These are phyloP conservation scores for Saturnia japonica DNA, from an alignment of 2,888 invertebrate genomes.

Conservation along the genomic window DNA sequence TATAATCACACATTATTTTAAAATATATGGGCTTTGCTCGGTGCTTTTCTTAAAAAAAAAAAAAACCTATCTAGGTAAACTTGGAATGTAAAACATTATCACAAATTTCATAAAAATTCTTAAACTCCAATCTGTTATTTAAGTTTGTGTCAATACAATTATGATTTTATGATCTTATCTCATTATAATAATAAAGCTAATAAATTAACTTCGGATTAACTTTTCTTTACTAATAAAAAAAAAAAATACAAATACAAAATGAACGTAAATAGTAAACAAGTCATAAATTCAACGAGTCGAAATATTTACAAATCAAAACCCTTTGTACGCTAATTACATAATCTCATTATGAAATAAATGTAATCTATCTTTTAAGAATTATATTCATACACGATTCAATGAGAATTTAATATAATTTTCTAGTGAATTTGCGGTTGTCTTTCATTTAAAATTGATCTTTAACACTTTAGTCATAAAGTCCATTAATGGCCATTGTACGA, in stretches of 20 bases:
- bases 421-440: constrained; percentile 37
- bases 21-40: too few species aligned
- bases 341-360: constrained; percentile 31
- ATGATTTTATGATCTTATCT: background rate
- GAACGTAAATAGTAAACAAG: constrained; percentile 29
- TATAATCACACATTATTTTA: too few species aligned
- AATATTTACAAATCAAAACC: constrained; percentile 57
- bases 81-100: too few species aligned
- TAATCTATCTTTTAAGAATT: constrained; percentile 53
- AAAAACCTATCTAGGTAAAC: too few species aligned
- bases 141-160: background rate
- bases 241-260: background rate
- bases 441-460: constrained; percentile 38
- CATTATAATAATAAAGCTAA: constrained; percentile 2
- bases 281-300: constrained; percentile 27
- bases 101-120: background rate
- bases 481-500: constrained; percentile 35
- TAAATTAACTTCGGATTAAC: background rate
- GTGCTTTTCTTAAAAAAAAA: too few species aligned
- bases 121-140: background rate
- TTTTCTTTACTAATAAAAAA: background rate
- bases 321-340: constrained; percentile 26
- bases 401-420: constrained; percentile 63
- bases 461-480: constrained; percentile 39
- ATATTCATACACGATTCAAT: constrained; percentile 53